phyloP scores from a whole-genome alignment of 2,797 vertebrate species.

The Poecilia gillii region DNA sequence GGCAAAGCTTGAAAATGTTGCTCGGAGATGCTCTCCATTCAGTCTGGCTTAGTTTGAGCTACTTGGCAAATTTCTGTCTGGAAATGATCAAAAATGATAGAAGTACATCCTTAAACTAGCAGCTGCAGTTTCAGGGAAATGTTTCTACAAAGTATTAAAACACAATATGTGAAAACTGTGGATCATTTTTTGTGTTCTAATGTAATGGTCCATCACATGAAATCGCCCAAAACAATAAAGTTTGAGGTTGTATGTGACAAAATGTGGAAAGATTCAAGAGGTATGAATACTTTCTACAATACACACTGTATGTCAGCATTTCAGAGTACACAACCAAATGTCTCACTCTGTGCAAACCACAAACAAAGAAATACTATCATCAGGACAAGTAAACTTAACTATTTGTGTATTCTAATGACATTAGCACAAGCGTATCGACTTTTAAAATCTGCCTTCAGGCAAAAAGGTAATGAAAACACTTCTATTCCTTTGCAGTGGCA shows the following conservation, averaged over 20 bases:
- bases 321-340: neutral
- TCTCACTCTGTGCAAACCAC: neutral
- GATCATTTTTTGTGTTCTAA: neutral
- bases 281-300: neutral
- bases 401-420: neutral
- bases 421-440: neutral
- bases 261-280: neutral
- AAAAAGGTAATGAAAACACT: neutral
- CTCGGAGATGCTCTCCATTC: neutral
- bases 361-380: neutral
- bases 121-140: neutral
- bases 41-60: neutral
- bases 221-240: neutral
- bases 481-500: conserved; percentile 3
- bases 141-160: neutral
- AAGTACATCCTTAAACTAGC: neutral
- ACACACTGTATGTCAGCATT: neutral
- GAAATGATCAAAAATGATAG: neutral
- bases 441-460: neutral
- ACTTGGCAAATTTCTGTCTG: neutral
- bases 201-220: neutral
- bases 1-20: neutral
- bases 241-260: neutral
- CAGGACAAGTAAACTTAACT: neutral
- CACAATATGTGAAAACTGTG: neutral